phyloP scores from a whole-genome alignment of 2,888 invertebrate species.

The Perizoma flavofasciatum region DNA sequence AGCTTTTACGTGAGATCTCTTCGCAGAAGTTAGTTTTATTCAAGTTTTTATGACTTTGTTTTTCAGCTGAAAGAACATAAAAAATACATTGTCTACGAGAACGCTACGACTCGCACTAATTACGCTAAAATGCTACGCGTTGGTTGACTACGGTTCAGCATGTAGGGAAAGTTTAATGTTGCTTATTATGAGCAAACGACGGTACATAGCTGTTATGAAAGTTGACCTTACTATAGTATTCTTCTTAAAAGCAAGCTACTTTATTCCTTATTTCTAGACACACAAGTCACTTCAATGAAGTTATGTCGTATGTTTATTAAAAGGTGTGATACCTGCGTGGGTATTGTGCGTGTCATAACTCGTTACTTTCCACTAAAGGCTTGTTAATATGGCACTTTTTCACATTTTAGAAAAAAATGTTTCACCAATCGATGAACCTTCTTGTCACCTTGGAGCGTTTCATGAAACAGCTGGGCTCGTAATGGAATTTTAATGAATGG shows the following conservation, averaged over 20 bases:
- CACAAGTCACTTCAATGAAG: background rate
- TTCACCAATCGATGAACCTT: constrained; percentile 39
- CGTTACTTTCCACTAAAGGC: constrained; percentile 32
- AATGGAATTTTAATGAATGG: constrained; percentile 39
- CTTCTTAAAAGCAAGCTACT: background rate
- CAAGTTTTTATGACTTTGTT: too few relatives aligned
- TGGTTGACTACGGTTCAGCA: too few relatives aligned
- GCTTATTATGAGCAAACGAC: background rate
- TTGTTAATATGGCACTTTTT: constrained; percentile 32
- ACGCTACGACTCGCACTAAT: too few relatives aligned
- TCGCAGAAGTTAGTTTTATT: too few relatives aligned
- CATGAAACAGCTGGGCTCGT: constrained; percentile 28
- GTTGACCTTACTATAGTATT: constrained; percentile 6
- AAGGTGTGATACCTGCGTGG: constrained; percentile 12
- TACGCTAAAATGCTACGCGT: too few relatives aligned
- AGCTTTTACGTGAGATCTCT: too few relatives aligned
- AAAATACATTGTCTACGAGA: too few relatives aligned
- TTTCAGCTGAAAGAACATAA: too few relatives aligned
- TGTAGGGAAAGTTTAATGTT: background rate
- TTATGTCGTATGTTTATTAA: constrained; percentile 5
- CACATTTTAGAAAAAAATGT: constrained; percentile 29
- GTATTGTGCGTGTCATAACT: constrained; percentile 30
- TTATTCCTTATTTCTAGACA: constrained; percentile 5
- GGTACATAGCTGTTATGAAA: constrained; percentile 2
- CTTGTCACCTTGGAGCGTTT: constrained; percentile 37